Evolutionary conservation across 2,113 vertebrate species (phyloP).

Genomic region (Nothobranchius kuhntae): DNA sequence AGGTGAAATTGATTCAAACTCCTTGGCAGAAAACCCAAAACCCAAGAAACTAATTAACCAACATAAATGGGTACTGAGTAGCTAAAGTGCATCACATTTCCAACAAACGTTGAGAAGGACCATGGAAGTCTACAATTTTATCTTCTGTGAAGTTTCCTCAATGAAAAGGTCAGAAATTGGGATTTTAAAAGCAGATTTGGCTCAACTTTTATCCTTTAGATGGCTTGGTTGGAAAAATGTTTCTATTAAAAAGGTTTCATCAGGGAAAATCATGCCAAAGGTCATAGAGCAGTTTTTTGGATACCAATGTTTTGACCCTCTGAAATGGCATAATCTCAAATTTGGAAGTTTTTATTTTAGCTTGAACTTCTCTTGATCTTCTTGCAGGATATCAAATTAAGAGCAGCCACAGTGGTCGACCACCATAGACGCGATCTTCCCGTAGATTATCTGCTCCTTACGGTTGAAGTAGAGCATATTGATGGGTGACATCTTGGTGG

Average conservation of each 20-base stretch:
- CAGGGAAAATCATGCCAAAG: no score
- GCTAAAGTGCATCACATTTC: not conserved
- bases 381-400: slow-evolving; percentile 67
- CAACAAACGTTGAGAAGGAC: not conserved
- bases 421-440: slow-evolving; percentile 98
- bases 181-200: no score
- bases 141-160: no score
- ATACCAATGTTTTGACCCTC: not conserved
- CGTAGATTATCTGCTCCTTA: slow-evolving; percentile 98
- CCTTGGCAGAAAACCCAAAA: not conserved
- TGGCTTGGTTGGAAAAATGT: no score
- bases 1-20: not conserved
- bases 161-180: no score
- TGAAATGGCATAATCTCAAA: not conserved
- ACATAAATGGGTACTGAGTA: not conserved
- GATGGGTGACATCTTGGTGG: slow-evolving; percentile 99
- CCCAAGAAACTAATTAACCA: not conserved
- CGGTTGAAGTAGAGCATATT: slow-evolving; percentile 99
- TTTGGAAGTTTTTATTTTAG: no score
- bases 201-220: no score
- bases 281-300: no score
- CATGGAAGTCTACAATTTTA: no score
- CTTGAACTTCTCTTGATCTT: not conserved
- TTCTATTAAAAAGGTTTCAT: not conserved
- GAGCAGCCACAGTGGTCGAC: slow-evolving; percentile 98